Evolutionary conservation across 2,888 invertebrate species (phyloP), one percentile per base, ranked within the genome.

Genomic region (Dicycla oo): DNA sequence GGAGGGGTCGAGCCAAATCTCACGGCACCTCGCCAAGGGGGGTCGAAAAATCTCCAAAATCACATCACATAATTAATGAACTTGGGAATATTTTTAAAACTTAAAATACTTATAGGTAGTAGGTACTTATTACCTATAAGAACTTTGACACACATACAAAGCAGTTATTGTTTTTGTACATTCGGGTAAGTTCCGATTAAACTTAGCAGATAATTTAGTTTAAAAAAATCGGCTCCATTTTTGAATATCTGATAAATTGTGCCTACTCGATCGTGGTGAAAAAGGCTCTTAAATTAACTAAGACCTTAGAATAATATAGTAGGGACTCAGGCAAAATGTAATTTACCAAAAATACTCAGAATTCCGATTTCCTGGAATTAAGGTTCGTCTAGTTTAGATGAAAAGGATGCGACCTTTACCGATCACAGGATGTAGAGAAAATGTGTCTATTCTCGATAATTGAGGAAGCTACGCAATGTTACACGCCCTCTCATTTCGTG

Each of bases 321-420:
- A n/a, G n/a, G n/a, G n/a, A n/a, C n/a, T n/a, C 40, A 56, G 23
- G 40, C 15, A 23, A 64, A 54, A 73, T 56, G 10, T 38, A 0
- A 65, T 57, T 49, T 56, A 6, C 56, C 13, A 73, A 18, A 26
- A 45, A 65, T 10, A 43, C 10, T 3, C 47, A 43, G 18, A 49
- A 73, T 64, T 43, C 49, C 20, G 43, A 43, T n/a, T 20, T 64
- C 43, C 73, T 56, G 73, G 23, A 30, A 47, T 64, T 57, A 49
- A 34, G n/a, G 26, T 34, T 73, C 47, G 56, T 73, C 26, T 73
- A 73, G 73, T 73, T 57, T 65, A 65, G 74, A 65, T 73, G 73
- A 57, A 73, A 65, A 57, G 74, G 56, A 73, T 56, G 13, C 5
- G 30, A 73, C 56, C 73, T 65, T 65, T 43, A 18, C 49, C 43